Evolutionary conservation across 92 coral and sea anemone species (phyloP).

Genomic region (Parazoanthus atlanticus): DNA sequence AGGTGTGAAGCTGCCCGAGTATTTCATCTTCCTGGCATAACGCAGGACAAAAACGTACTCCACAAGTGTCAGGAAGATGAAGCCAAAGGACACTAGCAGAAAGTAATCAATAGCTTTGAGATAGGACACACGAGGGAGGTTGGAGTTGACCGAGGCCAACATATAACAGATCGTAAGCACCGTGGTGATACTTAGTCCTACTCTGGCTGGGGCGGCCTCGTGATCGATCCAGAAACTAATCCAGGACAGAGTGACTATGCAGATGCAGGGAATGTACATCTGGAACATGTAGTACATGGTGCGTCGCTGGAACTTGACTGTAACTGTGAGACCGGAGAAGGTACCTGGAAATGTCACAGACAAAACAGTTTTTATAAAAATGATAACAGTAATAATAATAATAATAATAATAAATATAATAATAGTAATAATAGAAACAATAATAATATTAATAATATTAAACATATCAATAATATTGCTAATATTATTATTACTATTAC

Average conservation of each 20-base stretch:
- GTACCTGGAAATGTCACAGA: slow-evolving; percentile 49
- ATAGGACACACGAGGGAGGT: slow-evolving; percentile 94
- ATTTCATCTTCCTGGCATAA: slow-evolving; percentile 76
- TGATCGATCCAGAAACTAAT: slow-evolving; percentile 97
- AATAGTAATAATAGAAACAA: too few species aligned
- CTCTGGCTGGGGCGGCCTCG: slow-evolving; percentile 93
- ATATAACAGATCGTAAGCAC: slow-evolving; percentile 93
- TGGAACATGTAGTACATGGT: slow-evolving; percentile 92
- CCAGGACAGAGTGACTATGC: slow-evolving; percentile 95
- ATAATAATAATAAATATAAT: too few species aligned
- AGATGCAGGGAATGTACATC: slow-evolving; percentile 92
- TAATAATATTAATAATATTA: too few species aligned
- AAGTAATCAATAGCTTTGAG: slow-evolving; percentile 94
- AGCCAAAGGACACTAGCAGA: slow-evolving; percentile 84
- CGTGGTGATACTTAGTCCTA: slow-evolving; percentile 95
- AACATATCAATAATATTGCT: too few species aligned
- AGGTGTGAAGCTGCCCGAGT: slow-evolving; percentile 73
- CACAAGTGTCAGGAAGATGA: slow-evolving; percentile 84
- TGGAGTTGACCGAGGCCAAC: slow-evolving; percentile 92
- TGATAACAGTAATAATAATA: too few species aligned
- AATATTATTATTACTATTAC: too few species aligned
- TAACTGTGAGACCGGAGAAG: slow-evolving; percentile 90
- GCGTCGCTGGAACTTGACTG: slow-evolving; percentile 84
- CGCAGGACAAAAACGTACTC: slow-evolving; percentile 87
- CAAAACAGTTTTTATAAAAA: too few species aligned